Percentiles rank a stretch among this genome's conserved stretches.
Evolutionary conservation across 2,113 vertebrate species (phyloP).

Genomic region (Bambusicola thoracicus): DNA sequence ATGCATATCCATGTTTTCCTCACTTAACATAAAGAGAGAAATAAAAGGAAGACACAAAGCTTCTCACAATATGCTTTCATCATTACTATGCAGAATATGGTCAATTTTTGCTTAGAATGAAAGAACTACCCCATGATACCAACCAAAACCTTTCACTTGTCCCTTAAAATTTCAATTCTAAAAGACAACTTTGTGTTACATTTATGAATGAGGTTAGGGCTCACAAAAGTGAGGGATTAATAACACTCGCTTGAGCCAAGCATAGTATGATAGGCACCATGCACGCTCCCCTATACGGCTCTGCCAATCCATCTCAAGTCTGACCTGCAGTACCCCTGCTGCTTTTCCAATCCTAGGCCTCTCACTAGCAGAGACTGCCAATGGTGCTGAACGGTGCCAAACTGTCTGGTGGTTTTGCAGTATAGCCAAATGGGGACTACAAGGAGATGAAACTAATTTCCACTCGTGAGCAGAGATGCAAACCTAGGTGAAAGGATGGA

Average conservation of each 20-base stretch:
- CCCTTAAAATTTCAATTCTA: background rate
- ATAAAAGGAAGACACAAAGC: background rate
- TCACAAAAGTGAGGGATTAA: slow-evolving; percentile 40
- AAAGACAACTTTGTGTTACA: slow-evolving; percentile 15
- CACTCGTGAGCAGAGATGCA: background rate
- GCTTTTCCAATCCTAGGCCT: slow-evolving; percentile 45
- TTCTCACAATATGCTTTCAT: background rate
- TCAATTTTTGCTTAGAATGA: background rate
- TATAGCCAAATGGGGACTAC: slow-evolving; percentile 34
- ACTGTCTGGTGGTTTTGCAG: slow-evolving; percentile 64
- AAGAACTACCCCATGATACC: background rate
- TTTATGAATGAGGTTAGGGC: slow-evolving; percentile 60
- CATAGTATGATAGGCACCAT: slow-evolving; percentile 5
- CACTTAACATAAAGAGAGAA: background rate
- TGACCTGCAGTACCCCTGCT: slow-evolving; percentile 42
- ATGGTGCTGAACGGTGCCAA: slow-evolving; percentile 37
- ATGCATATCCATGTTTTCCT: background rate
- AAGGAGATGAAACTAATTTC: slow-evolving; percentile 42
- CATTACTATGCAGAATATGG: background rate
- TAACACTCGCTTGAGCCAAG: slow-evolving; percentile 48
- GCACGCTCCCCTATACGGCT: background rate
- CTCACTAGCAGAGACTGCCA: slow-evolving; percentile 41
- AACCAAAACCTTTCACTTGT: background rate
- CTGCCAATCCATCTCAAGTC: slow-evolving; percentile 27
- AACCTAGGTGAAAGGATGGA: slow-evolving; percentile 5